These are phyloP conservation scores for Podabrus alpinus DNA, from an alignment of 2,888 invertebrate species.

Conservation along the genomic window DNA sequence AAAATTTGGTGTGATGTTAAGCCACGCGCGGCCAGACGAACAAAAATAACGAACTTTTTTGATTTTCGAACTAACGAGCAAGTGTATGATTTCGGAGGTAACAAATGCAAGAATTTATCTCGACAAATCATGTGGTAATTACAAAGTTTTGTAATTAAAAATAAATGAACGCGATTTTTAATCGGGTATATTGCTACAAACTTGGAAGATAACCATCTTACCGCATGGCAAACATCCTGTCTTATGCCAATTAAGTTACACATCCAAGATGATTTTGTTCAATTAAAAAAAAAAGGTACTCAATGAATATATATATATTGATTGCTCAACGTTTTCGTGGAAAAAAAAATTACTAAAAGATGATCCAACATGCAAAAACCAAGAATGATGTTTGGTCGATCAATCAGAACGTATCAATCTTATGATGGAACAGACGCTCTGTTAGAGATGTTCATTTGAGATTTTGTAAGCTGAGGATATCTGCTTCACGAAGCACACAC, in stretches of 20 bases:
- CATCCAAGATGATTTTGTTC: neutral
- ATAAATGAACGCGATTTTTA: conserved; percentile 3
- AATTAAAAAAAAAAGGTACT: neutral
- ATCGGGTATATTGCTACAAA: conserved; percentile 1
- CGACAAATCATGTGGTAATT: neutral
- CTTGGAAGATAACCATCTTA: conserved; percentile 9
- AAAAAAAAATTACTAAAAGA: neutral
- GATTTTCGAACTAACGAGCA: neutral
- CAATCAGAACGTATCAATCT: neutral
- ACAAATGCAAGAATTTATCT: neutral
- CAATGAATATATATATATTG: neutral
- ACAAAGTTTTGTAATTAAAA: conserved; percentile 10
- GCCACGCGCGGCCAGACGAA: neutral
- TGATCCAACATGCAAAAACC: neutral
- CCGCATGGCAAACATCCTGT: conserved; percentile 12
- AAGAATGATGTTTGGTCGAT: neutral
- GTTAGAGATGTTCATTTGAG: neutral
- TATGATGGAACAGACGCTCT: neutral
- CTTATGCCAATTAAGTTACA: conserved; percentile 12
- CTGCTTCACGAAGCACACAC: neutral
- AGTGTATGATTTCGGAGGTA: neutral
- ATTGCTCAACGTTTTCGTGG: neutral
- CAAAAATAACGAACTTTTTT: neutral
- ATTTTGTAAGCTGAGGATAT: neutral
- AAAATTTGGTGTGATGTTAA: neutral